Base-by-base conservation (phyloP, 2,113 vertebrate species). In the Microcebus tavaratra region DNA sequence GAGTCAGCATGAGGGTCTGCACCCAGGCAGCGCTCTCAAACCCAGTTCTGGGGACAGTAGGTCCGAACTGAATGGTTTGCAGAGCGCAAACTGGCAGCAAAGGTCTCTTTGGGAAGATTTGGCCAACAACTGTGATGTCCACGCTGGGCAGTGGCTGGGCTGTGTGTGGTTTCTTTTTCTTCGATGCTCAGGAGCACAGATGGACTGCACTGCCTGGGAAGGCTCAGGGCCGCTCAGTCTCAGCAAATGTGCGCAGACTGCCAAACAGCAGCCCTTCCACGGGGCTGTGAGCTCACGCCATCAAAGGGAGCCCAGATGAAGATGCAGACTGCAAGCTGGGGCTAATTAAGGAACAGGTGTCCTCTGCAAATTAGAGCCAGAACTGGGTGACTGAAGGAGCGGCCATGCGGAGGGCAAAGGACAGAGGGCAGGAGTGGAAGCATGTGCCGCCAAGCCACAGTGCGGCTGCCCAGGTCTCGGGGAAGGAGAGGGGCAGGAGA, bases 321-420 rank as follows among this genome's bases (percentile, higher is more conserved):
- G 93, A 80, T 0, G 3, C 14, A 63, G 96, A 86, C 1, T 2
- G 81, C 67, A 93, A 83, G 95, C 96, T 59, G 90, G 68, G 68
- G 95, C 84, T 97, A 97, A 98, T 97, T 97, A 98, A 95, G 85
- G 97, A 98, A 97, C 98, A 98, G 98, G 98, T 98, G 98, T 98
- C 98, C 88, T 86, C 84, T 97, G 97, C 95, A 98, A 98, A 98
- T 96, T 18, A 7, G 65, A 81, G 97, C 57, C 75, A 50, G 96
- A 98, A 96, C 82, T 68, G 8, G 86, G 93, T 73, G 45, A 17
- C 29, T 1, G 42, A 45, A 45, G 93, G 29, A 59, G 78, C 34
- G 2, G 13, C 67, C 61, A 1, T 97, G 78, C 39, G 6, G 0
- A 42, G 67, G 31, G 93, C 65, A 39, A 94, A 1, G 83, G 95